Percentiles rank a stretch among this genome's conserved stretches.
These are phyloP conservation scores for Styela clava DNA, from an alignment of 23 tunicate genomes.

Conservation along the genomic window DNA sequence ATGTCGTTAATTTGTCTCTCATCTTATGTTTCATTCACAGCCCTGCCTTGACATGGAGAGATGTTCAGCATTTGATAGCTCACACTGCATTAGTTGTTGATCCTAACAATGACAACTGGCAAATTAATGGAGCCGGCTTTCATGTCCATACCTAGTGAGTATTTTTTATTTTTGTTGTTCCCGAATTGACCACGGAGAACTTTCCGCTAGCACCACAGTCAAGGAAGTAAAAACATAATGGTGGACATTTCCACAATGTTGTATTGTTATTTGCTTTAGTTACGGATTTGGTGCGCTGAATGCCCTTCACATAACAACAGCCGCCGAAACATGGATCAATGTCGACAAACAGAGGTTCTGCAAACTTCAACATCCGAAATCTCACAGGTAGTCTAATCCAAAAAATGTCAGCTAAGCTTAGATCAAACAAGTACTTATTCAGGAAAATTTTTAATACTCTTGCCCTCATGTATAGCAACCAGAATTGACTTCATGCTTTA, in stretches of 20 bases:
- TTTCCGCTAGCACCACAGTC: too few relatives aligned
- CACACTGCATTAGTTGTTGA: conserved; percentile 27
- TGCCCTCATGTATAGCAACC: too few relatives aligned
- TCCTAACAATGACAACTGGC: conserved; percentile 13
- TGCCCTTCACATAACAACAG: conserved; percentile 8
- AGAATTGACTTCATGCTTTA: neutral
- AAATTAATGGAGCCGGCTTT: conserved; percentile 26
- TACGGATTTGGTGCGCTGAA: conserved; percentile 32
- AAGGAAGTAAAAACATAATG: neutral
- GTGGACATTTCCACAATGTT: neutral
- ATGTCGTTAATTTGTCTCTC: neutral
- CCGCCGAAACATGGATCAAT: conserved; percentile 17
- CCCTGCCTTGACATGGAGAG: conserved; percentile 27
- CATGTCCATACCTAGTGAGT: conserved; percentile 29
- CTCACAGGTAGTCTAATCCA: neutral
- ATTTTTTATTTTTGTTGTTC: neutral
- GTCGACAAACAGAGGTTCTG: conserved; percentile 17
- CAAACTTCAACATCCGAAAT: neutral
- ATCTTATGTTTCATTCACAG: conserved; percentile 1
- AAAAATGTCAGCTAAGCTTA: too few relatives aligned
- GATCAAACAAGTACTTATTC: neutral
- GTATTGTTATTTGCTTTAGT: neutral
- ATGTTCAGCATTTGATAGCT: conserved; percentile 23
- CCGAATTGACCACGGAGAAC: neutral
- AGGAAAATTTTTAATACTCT: neutral